Conservation (phyloP, 2,113 vertebrate species). For the Urocolius indicus region DNA sequence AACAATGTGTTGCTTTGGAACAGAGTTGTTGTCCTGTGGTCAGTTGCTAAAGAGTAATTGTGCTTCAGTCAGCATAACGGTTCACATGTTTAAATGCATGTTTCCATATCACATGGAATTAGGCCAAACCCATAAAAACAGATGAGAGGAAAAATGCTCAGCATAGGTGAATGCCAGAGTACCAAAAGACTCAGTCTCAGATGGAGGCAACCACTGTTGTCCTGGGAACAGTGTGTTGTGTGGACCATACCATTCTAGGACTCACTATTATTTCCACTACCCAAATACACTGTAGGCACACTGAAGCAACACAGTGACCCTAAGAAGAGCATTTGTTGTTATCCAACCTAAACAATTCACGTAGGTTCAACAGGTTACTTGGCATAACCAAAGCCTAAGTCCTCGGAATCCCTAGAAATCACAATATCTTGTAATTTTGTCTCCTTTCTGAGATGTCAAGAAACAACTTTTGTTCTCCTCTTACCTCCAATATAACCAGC, state of each 20-base stretch:
- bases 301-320: neutral
- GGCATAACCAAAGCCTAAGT: neutral
- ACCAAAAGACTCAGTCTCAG: neutral
- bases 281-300: neutral
- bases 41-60: neutral
- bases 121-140: neutral
- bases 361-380: neutral
- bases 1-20: neutral
- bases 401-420: neutral
- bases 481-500: neutral
- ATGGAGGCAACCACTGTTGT: neutral
- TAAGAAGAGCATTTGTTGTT: neutral
- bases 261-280: neutral
- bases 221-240: neutral
- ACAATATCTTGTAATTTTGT: neutral
- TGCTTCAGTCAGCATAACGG: neutral
- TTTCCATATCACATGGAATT: neutral
- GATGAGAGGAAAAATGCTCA: neutral
- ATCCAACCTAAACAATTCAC: neutral
- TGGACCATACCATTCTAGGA: neutral
- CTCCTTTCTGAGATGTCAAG: neutral
- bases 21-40: neutral
- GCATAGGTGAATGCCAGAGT: neutral
- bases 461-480: neutral
- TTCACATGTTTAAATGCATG: neutral